Conservation (phyloP, 2,888 invertebrate genomes). For the Notocelia uddmanniana region DNA sequence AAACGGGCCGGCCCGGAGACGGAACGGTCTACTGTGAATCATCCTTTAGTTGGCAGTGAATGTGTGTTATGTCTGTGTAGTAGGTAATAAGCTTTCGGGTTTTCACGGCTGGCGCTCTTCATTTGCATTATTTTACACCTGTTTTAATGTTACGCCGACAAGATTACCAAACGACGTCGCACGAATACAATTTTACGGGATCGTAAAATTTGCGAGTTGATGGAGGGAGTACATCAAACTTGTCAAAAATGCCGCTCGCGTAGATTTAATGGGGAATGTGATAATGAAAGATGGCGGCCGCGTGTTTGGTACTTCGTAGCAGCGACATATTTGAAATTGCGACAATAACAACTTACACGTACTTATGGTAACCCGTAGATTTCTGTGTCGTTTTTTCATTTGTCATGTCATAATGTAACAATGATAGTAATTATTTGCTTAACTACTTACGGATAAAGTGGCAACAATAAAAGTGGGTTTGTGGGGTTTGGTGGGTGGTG, state of each 20-base stretch:
- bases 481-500: too few relatives aligned
- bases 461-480: too few relatives aligned
- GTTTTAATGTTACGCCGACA: conserved; percentile 36
- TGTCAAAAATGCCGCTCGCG: conserved; percentile 52
- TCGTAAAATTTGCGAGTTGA: conserved; percentile 50
- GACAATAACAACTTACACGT: conserved; percentile 21
- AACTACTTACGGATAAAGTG: too few relatives aligned
- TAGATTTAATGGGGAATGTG: conserved; percentile 49
- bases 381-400: background rate
- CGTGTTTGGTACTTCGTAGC: conserved; percentile 30
- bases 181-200: conserved; percentile 49
- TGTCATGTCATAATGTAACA: background rate
- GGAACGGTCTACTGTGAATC: too few relatives aligned
- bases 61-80: too few relatives aligned
- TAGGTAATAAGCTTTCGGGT: background rate
- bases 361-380: background rate
- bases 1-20: too few relatives aligned
- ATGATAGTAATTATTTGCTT: background rate
- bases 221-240: conserved; percentile 54
- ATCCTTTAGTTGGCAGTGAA: too few relatives aligned
- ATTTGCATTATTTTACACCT: conserved; percentile 20
- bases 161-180: conserved; percentile 39
- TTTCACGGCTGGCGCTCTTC: conserved; percentile 4
- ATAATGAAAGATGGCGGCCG: conserved; percentile 52
- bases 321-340: background rate